Percentiles rank a stretch among this genome's conserved stretches.
phyloP scores from a whole-genome alignment of 2,888 invertebrate species.

The Drosophila austrosaltans region DNA sequence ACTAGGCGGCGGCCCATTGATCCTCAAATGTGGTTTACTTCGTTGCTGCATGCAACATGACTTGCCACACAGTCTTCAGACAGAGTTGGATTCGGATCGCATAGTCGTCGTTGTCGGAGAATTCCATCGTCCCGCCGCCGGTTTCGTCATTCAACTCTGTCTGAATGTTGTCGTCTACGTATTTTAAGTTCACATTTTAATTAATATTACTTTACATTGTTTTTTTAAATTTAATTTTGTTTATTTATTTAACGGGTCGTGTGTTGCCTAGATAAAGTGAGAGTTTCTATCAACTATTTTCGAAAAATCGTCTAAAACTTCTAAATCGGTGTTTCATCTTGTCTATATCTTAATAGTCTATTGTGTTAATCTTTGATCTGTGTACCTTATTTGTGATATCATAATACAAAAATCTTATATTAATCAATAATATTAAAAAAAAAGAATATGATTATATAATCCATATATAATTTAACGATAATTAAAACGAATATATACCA shows the following conservation, averaged over 20 bases:
- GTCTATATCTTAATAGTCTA: conserved; percentile 46
- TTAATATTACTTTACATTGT: conserved; percentile 19
- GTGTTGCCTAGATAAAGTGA: conserved; percentile 66
- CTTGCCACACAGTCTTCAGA: conserved; percentile 81
- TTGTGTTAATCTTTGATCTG: conserved; percentile 65
- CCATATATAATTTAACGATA: conserved; percentile 19
- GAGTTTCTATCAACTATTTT: conserved; percentile 11
- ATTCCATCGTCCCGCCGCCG: conserved; percentile 50
- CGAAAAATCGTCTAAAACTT: conserved; percentile 1
- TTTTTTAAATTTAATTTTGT: not conserved
- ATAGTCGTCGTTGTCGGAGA: conserved; percentile 41
- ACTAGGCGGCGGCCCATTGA: conserved; percentile 48
- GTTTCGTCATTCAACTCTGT: conserved; percentile 80
- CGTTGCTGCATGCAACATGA: conserved; percentile 29
- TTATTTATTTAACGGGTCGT: conserved; percentile 44
- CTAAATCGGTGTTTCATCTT: conserved; percentile 12
- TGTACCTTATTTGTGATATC: conserved; percentile 80
- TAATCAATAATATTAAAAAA: conserved; percentile 37
- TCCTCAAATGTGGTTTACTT: conserved; percentile 62
- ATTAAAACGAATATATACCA: conserved; percentile 20
- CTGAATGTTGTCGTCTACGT: conserved; percentile 80
- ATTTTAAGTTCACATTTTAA: conserved; percentile 44
- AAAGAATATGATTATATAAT: conserved; percentile 42
- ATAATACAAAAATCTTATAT: conserved; percentile 50
- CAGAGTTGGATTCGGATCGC: conserved; percentile 82